Evolutionary conservation across 2,888 invertebrate species (phyloP).

Genomic region (Panzeria rudis): DNA sequence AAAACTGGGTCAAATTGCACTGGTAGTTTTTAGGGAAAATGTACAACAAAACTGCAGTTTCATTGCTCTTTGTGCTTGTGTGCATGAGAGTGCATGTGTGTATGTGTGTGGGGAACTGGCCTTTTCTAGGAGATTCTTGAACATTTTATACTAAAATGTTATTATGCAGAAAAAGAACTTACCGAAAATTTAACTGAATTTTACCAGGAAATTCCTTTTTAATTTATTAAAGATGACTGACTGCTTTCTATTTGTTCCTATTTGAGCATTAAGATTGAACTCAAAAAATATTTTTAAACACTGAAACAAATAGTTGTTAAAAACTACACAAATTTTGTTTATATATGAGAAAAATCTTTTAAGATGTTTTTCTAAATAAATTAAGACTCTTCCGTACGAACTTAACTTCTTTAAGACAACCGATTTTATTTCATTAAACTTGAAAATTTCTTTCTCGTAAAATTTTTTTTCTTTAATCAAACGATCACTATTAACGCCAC

Average conservation of each 20-base stretch:
- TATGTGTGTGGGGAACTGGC: not conserved
- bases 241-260: slow-evolving; percentile 3
- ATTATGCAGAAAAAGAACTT: not conserved
- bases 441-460: not conserved
- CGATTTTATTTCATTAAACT: slow-evolving; percentile 29
- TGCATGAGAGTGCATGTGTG: not conserved
- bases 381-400: slow-evolving; percentile 10
- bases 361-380: slow-evolving; percentile 26
- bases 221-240: slow-evolving; percentile 22
- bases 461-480: not conserved
- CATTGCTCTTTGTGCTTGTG: not conserved
- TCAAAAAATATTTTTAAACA: slow-evolving; percentile 26
- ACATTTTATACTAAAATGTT: not conserved
- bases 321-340: slow-evolving; percentile 17
- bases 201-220: slow-evolving; percentile 25
- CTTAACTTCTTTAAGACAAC: slow-evolving; percentile 17
- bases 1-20: slow-evolving; percentile 72
- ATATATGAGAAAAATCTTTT: slow-evolving; percentile 26
- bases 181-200: slow-evolving; percentile 49
- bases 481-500: not conserved
- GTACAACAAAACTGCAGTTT: slow-evolving; percentile 43
- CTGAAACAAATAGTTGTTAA: slow-evolving; percentile 28
- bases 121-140: not conserved
- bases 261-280: slow-evolving; percentile 12
- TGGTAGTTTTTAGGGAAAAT: slow-evolving; percentile 44